These are phyloP conservation scores for Mystacides longicornis DNA, from an alignment of 2,888 invertebrate species.

Conservation along the genomic window DNA sequence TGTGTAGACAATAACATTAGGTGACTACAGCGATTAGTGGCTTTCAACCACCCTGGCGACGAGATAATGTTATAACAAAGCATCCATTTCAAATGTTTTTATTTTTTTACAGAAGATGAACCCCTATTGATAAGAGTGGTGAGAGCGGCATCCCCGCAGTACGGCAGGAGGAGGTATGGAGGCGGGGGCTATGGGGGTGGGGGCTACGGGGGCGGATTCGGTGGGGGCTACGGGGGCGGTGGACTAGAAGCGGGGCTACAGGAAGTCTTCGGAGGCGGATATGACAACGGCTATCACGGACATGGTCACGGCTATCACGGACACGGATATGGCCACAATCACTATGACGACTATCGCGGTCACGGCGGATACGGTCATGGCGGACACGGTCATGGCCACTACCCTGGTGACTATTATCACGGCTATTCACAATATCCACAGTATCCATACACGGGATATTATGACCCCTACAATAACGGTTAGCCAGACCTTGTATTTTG, in stretches of 20 bases:
- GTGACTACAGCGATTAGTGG: no score
- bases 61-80: no score
- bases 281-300: neutral
- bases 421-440: no score
- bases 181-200: neutral
- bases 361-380: conserved; percentile 2
- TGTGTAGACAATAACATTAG: no score
- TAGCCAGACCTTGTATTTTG: neutral
- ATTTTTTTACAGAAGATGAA: neutral
- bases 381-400: neutral
- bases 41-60: no score
- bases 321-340: neutral
- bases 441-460: no score
- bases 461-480: neutral
- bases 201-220: neutral
- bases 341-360: neutral
- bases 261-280: neutral
- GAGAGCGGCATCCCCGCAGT: neutral
- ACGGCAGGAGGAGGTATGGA: neutral
- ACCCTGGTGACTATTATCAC: neutral
- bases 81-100: no score
- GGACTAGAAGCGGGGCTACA: no score
- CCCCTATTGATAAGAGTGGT: neutral
- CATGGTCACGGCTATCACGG: neutral
- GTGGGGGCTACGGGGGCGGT: neutral